Evolutionary conservation across 2,888 invertebrate genomes (phyloP).

Genomic region (Dryocosmus kuriphilus): DNA sequence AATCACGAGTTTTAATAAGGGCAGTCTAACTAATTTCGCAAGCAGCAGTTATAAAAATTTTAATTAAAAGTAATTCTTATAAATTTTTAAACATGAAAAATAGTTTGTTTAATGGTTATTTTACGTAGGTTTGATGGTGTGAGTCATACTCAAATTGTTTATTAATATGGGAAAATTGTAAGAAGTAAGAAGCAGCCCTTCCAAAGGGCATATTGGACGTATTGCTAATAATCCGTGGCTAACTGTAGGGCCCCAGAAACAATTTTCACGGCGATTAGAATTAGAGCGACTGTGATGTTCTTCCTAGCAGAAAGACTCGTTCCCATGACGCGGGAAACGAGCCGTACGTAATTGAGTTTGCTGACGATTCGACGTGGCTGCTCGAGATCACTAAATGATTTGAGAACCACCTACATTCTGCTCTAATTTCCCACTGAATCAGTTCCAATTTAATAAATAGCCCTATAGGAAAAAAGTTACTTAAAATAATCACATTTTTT

Average conservation of each 20-base stretch:
- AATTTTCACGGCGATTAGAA: constrained; percentile 77
- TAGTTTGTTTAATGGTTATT: not conserved
- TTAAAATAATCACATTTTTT: not conserved
- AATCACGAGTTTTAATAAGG: too few species aligned
- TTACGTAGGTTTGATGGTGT: not conserved
- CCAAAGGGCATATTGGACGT: constrained; percentile 21
- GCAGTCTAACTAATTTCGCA: too few species aligned
- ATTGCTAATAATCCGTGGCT: constrained; percentile 68
- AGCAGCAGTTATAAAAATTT: too few species aligned
- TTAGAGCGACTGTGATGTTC: constrained; percentile 64
- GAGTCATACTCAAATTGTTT: not conserved
- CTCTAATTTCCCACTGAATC: constrained; percentile 34
- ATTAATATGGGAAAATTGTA: constrained; percentile 28
- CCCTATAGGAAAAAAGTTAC: not conserved
- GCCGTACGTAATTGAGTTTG: constrained; percentile 73
- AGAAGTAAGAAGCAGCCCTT: not conserved
- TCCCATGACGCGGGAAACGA: constrained; percentile 74
- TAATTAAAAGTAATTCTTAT: too few species aligned
- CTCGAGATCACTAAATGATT: constrained; percentile 72
- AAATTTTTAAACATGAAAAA: not conserved
- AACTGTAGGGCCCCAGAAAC: constrained; percentile 66
- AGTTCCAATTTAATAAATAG: not conserved
- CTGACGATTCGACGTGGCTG: constrained; percentile 67
- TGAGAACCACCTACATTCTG: constrained; percentile 66
- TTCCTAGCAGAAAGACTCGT: constrained; percentile 54